Evolutionary conservation across 2,888 invertebrate genomes (phyloP), one percentile per base, ranked within the genome.

Genomic region (Eugnorisma glareosa): DNA sequence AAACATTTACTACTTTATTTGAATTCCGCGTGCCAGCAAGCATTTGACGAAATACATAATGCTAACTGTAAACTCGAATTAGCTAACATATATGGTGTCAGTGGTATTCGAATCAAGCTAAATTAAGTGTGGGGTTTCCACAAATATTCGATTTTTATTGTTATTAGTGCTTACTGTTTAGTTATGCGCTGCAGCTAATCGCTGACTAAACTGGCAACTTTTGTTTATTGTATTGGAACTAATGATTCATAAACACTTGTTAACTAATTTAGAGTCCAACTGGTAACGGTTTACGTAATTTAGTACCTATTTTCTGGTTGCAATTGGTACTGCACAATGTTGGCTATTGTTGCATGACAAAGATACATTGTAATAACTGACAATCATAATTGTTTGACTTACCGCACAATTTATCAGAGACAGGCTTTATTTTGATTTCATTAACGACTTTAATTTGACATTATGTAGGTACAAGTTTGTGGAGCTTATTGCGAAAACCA

Each of bases 191-290:
- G 79, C 73, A 79, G 73, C 79, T 77, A 81, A 83, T 84, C 78
- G 78, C 66, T 67, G 80, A 88, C 71, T 84, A 77, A 86, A 83
- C 84, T 85, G 83, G 77, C 81, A 78, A 89, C 86, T 89, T 89
- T 88, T 88, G 88, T 91, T 90, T 91, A 86, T 86, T 80, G 90
- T 91, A 91, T 92, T 91, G 89, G 88, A 91, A 91, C 90, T 93
- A 95, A 94, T 95, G 95, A 94, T 93, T 94, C 94, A 95, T 95
- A 95, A 94, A 93, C 93, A 93, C 93, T 93, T 92, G 92, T 91
- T 91, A 90, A 91, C 92, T 93, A 95, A 95, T 95, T 94, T 94
- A 94, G 90, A 93, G 92, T 90, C 90, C 87, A 90, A 91, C 92
- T 92, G 87, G 92, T 93, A 93, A 93, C 91, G 91, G 93, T 95